Base-by-base conservation (phyloP, 2,113 vertebrate species). In the Mugil cephalus region DNA sequence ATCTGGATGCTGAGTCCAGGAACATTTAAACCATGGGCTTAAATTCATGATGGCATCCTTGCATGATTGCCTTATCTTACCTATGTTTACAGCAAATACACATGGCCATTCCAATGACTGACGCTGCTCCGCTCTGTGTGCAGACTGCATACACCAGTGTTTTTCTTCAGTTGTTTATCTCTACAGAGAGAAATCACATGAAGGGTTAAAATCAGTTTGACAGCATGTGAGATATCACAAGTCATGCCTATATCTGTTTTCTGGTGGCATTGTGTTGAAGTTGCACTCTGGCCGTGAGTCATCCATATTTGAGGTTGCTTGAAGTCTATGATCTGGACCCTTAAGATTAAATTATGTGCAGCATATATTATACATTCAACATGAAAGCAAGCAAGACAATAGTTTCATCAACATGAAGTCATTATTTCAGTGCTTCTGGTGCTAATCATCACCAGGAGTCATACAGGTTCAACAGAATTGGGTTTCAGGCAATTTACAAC, bases 181-280 rank as follows among this genome's bases (percentile, higher is more conserved):
- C 77, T 88, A 58, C 48, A 64, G 40, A 79, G 35, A 79, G 50
- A 55, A 58, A 64, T 77, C 52, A 75, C 6, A 35, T 5, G 2
- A 1, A 52, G n/a, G 36, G 45, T 71, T 14, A 67, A 38, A 46
- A 30, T 30, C 7, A 7, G 11, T 46, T 2, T 13, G 40, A 54
- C 40, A 62, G 34, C 42, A 12, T 51, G 24, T 30, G 36, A 42
- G 4, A 42, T 2, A 42, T 43, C 4, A n/a, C 7, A 2, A 45
- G 15, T 45, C 13, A 8, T 45, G 43, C 15, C 24, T 30, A 30
- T 30, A 5, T 5, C 24, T 30, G 24, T 30, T 30, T 2, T 30
- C 24, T 30, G 24, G 3, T 30, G 5, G 24, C 24, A 30, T 30
- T 5, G 24, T 30, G 24, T 30, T 30, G 24, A 30, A 30, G 24